Conservation (phyloP, 2,113 vertebrate species). For the Rattus norvegicus region DNA sequence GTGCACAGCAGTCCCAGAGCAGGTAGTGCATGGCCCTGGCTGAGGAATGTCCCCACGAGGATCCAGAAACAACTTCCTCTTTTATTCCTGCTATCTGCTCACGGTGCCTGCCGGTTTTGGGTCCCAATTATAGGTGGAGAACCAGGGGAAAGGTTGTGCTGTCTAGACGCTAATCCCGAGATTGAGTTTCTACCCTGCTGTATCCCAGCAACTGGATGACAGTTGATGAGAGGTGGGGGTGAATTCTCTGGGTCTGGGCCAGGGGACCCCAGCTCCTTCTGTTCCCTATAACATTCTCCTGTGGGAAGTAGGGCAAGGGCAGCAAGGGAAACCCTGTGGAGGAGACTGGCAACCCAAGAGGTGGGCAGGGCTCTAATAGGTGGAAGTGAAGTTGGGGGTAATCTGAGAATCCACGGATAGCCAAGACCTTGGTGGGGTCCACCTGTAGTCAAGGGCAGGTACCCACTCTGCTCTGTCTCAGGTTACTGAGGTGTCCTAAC, state of each 20-base stretch:
- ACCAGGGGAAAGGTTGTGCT: conserved; percentile 76
- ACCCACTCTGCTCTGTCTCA: background rate
- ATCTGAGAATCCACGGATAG: background rate
- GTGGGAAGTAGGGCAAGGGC: background rate
- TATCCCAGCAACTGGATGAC: conserved; percentile 81
- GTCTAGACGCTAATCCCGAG: conserved; percentile 79
- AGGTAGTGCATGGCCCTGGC: conserved; percentile 64
- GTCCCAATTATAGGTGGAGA: conserved; percentile 51
- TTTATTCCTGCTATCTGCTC: background rate
- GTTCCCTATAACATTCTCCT: background rate
- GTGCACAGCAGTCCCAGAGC: conserved; percentile 28
- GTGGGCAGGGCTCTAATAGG: accelerated
- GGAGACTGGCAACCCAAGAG: background rate
- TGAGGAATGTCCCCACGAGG: background rate
- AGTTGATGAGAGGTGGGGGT: background rate
- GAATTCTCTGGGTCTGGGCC: background rate
- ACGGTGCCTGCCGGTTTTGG: background rate
- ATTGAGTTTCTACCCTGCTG: conserved; percentile 57
- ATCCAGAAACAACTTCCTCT: background rate
- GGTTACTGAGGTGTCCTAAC: background rate
- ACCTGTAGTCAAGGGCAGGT: background rate
- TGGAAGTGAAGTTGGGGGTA: no score
- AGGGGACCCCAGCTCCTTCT: background rate
- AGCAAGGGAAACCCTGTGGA: background rate
- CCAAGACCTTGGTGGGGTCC: background rate